These are phyloP conservation scores for Cladorhizidae sp. DNA, from an alignment of 37 sponge, comb jelly and placozoan genomes.

Conservation along the genomic window DNA sequence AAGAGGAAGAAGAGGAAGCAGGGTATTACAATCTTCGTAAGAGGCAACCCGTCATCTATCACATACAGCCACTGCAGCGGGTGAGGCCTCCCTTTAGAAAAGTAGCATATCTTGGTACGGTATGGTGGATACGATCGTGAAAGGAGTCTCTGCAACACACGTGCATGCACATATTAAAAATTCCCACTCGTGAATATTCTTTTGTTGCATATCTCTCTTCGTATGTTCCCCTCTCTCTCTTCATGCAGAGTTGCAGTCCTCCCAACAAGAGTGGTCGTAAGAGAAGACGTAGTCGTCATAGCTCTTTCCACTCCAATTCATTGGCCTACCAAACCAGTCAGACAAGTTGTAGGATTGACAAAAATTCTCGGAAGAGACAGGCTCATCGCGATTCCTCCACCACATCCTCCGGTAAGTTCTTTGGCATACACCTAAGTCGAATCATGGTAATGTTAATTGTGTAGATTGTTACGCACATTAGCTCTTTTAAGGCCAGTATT, in stretches of 20 bases:
- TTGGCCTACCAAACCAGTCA: conserved; percentile 33
- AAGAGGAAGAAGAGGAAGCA: conserved; percentile 48
- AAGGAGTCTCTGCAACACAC: no score
- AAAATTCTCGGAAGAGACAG: conserved; percentile 11
- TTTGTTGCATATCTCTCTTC: neutral
- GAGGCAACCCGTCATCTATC: conserved; percentile 81
- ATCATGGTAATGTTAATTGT: no score
- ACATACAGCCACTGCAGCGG: conserved; percentile 70
- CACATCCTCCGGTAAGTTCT: conserved; percentile 23
- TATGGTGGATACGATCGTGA: no score
- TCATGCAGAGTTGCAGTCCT: conserved; percentile 36
- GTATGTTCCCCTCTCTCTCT: neutral
- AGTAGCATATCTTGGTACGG: no score
- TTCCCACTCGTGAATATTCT: neutral
- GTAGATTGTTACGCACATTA: no score
- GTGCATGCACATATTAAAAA: no score
- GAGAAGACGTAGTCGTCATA: neutral
- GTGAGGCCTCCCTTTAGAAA: no score
- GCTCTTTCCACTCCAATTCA: conserved; percentile 14
- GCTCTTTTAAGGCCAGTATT: no score
- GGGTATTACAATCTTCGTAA: conserved; percentile 82
- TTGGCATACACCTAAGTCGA: no score
- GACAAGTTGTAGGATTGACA: neutral
- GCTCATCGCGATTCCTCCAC: conserved; percentile 40
- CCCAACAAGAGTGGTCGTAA: conserved; percentile 3